Base-by-base conservation (phyloP, 2,113 vertebrate genomes). In the Neogobius melanostomus region DNA sequence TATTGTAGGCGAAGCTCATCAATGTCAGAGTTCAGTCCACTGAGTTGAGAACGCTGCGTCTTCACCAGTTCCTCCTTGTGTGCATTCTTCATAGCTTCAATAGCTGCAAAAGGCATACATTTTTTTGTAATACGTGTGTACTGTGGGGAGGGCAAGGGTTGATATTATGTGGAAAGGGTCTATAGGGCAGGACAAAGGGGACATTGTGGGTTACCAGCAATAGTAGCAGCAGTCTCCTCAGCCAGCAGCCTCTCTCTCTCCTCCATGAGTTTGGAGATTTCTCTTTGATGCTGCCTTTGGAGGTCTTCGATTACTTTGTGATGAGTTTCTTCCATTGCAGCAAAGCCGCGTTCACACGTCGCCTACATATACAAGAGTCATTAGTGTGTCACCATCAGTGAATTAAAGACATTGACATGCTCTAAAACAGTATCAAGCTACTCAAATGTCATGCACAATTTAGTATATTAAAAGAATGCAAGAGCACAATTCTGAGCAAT, bases 21-120 rank as follows among this genome's bases (percentile, higher is more conserved):
- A 0, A 98, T 94, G 77, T 99, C 97, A 0, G 95, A 92, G 43
- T 96, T 96, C 83, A 95, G 83, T 12, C 98, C 96, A 71, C 95
- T 97, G 81, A 97, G 93, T 85, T 96, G 97, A 10, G 97, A 95
- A 42, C 97, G 93, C 47, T 98, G 95, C 59, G 91, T 94, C 88
- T 99, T 99, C 85, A 96, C 96, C 90, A 98, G 69, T 71, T 99
- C 97, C 84, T 99, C 98, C 28, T 94, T 92, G 87, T 99, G 98
- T 0, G 98, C 98, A 0, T 99, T 99, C 91, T 98, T 99, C 98
- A 99, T 99, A 82, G 98, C 98, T 91, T 99, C 98, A 1, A 99
- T 99, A 74, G 98, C 98, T 99, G 74, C 7, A 77, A 16, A 5
- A 45, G 75, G 65, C 8, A 54, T 0, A 71, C 1, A 76, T 21